These are phyloP conservation scores for Hydriomena furcata DNA, from an alignment of 2,888 invertebrate genomes.

Conservation along the genomic window DNA sequence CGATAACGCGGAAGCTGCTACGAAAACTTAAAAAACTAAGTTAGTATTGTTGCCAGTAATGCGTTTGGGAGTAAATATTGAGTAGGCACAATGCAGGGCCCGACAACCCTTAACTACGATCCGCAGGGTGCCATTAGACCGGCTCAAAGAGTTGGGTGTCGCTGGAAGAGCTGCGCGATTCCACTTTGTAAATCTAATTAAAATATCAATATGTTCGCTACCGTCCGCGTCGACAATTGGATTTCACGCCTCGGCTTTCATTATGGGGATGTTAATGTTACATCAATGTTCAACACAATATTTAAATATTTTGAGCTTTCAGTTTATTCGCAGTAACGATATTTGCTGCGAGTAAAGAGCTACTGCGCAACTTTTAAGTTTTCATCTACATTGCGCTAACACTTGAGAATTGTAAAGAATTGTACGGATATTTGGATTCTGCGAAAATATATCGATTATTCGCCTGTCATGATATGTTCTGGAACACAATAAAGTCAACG, in stretches of 20 bases:
- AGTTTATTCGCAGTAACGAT: background rate
- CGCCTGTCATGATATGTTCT: slow-evolving; percentile 58
- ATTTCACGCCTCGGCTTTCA: slow-evolving; percentile 75
- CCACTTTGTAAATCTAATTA: slow-evolving; percentile 83
- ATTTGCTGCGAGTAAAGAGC: background rate
- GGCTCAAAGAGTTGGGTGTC: slow-evolving; percentile 80
- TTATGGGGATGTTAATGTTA: slow-evolving; percentile 27
- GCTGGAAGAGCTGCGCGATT: slow-evolving; percentile 62
- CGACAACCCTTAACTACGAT: slow-evolving; percentile 78
- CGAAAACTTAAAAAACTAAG: slow-evolving; percentile 80
- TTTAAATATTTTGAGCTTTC: slow-evolving; percentile 4
- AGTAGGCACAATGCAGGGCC: slow-evolving; percentile 74
- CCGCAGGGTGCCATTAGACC: slow-evolving; percentile 81
- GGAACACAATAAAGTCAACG: slow-evolving; percentile 69
- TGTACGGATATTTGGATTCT: slow-evolving; percentile 37
- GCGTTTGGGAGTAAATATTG: slow-evolving; percentile 83
- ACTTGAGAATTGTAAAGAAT: slow-evolving; percentile 18
- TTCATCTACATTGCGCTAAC: no score
- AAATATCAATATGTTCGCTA: slow-evolving; percentile 82
- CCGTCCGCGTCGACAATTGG: slow-evolving; percentile 77
- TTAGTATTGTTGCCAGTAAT: slow-evolving; percentile 81
- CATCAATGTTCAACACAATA: slow-evolving; percentile 20
- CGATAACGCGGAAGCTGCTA: slow-evolving; percentile 82
- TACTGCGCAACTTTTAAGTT: background rate
- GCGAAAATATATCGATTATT: slow-evolving; percentile 59